A percentile compares a stretch with the other conserved stretches of the same genome.
phyloP scores from a whole-genome alignment of 2,888 invertebrate genomes.

The Sphinx pinastri region DNA sequence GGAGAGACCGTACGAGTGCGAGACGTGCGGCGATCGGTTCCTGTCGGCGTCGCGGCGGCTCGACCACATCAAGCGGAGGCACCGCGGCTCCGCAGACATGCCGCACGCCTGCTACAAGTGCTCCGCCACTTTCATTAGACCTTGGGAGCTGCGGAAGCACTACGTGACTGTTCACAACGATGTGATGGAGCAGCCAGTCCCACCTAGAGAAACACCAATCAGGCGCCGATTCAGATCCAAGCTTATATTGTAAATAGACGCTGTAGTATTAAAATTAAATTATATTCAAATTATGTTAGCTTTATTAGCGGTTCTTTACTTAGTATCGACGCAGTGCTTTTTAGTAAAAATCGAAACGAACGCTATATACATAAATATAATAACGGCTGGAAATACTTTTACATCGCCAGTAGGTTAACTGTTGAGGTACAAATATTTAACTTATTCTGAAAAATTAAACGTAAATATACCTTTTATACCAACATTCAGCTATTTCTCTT shows the following conservation, averaged over 20 bases:
- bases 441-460: too few relatives aligned
- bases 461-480: too few relatives aligned
- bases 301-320: too few relatives aligned
- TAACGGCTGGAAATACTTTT: too few relatives aligned
- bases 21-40: slow-evolving; percentile 65
- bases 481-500: too few relatives aligned
- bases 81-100: slow-evolving; percentile 57
- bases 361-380: too few relatives aligned
- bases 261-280: background rate
- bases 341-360: too few relatives aligned
- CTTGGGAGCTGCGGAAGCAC: slow-evolving; percentile 71
- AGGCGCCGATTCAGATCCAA: slow-evolving; percentile 20
- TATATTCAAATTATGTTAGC: background rate
- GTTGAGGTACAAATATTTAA: too few relatives aligned
- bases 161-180: slow-evolving; percentile 53
- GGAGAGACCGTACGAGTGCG: slow-evolving; percentile 65
- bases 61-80: slow-evolving; percentile 70
- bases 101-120: slow-evolving; percentile 66
- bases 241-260: background rate
- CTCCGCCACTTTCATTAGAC: slow-evolving; percentile 65
- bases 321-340: too few relatives aligned
- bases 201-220: slow-evolving; percentile 31
- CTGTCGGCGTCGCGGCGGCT: slow-evolving; percentile 68
- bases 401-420: too few relatives aligned
- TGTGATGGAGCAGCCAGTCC: slow-evolving; percentile 42